Base-by-base conservation (phyloP, 2,113 vertebrate species). In the Ariopsis seemanni region DNA sequence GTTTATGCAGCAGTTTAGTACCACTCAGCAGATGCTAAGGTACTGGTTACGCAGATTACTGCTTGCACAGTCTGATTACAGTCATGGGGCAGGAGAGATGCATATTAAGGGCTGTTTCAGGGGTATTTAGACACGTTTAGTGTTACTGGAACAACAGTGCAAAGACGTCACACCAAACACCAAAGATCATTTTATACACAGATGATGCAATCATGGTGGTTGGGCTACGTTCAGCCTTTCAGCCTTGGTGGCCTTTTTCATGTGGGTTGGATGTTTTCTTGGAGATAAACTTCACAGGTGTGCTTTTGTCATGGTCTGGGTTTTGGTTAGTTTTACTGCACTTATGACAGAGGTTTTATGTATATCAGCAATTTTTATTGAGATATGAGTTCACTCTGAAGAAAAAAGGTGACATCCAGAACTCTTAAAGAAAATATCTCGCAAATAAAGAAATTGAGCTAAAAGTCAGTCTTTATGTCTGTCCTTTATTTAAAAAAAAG, bases 1-100 rank as follows among this genome's bases (percentile, higher is more conserved):
- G 22, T 84, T 84, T 84, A 78, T 55, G 60, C 78, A 55, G 52
- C 78, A 57, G 83, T 75, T 82, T 75, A 42, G 42, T 42, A 79
- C 65, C 48, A 55, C 85, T 92, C 83, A 27, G 74, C 87, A 88
- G 72, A 88, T 79, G 72, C 55, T 69, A 88, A 88, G 87, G 87
- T 88, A 52, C 82, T 88, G 87, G 87, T 88, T 88, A 88, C 30
- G 14, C 50, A 84, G 82, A 88, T 88, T 88, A 84, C 82, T 84
- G 82, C 82, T 79, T 84, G 74, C 72, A 30, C 71, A 42, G 71
- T 18, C 14, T 88, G 87, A 88, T 88, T 88, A 88, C 74, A 84
- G 87, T 83, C 72, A 84, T 84, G 42, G n/a, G 67, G 72, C 30
- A 50, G 50, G 62, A 84, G 82, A 69, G 87, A 78, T 69, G 52